Base-by-base conservation (phyloP, 2,113 vertebrate genomes). In the Heliornis fulica region DNA sequence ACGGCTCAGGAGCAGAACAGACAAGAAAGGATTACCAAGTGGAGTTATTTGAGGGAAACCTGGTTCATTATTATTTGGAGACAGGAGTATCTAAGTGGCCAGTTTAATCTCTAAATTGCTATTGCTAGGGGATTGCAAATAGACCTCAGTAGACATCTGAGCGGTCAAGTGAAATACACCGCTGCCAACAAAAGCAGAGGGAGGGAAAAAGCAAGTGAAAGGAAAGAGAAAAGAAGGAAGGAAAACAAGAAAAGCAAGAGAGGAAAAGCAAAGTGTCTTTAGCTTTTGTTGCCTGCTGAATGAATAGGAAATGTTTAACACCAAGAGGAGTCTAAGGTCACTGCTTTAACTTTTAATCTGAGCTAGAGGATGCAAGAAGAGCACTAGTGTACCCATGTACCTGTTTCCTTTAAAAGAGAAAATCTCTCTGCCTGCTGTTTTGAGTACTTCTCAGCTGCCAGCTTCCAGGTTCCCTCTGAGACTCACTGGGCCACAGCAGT, bases 11-110 rank as follows among this genome's bases (percentile, higher is more conserved):
- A 97, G 77, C 88, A 96, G 95, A 96, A 95, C 10, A 97, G 95
- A 97, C 97, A 93, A 97, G 93, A 98, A 98, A 97, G 86, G 95
- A 97, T 97, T 98, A 97, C 76, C 94, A 88, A 96, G 90, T 76
- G 46, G 81, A 93, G 76, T 63, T 94, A 59, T 95, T 93, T 91
- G 90, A 92, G 75, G 83, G 83, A 96, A 96, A 92, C 48, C 87
- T 90, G 40, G 53, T 78, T 94, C 45, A 19, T 89, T 92, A 54
- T 74, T 94, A 38, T 94, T 96, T 93, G 57, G 90, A 96, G 81
- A 79, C 45, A 66, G 82, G 40, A 93, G 97, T 92, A 69, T 77
- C 48, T 70, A 92, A 94, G 89, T 83, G 84, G 75, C 60, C 48
- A 53, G 68, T 90, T 95, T 90, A 34, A 91, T 94, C 85, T 96